phyloP scores from a whole-genome alignment of 2,797 vertebrate genomes.

The Schizopygopsis pylzovi region DNA sequence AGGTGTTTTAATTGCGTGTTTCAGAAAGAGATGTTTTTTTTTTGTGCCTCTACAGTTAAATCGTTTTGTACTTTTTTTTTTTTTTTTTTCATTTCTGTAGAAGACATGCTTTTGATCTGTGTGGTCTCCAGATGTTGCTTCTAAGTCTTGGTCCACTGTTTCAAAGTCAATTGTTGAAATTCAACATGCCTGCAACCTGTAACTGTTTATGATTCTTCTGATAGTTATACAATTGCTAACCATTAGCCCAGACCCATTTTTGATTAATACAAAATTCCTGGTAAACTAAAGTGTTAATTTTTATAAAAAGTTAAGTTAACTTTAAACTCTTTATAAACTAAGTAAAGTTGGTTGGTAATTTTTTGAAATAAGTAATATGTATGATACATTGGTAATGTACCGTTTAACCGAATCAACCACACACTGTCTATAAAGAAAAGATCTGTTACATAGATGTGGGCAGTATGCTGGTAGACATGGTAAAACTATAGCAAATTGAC shows the following conservation, averaged over 20 bases:
- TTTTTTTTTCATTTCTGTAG: neutral
- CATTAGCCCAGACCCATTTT: neutral
- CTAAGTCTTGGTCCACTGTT: neutral
- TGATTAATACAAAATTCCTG: neutral
- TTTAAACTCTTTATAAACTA: neutral
- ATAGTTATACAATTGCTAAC: neutral
- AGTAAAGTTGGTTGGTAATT: neutral
- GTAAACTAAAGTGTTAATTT: neutral
- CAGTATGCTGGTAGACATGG: too few species aligned
- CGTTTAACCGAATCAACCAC: too few species aligned
- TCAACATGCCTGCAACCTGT: too few species aligned
- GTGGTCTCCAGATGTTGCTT: conserved; percentile 26
- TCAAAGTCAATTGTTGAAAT: neutral
- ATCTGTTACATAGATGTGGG: too few species aligned
- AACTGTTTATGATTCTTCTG: neutral
- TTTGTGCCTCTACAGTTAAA: neutral
- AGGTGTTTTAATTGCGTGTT: neutral
- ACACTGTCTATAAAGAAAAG: too few species aligned
- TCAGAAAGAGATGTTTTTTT: neutral
- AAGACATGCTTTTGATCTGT: conserved; percentile 1
- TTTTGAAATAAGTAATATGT: neutral
- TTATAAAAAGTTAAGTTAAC: too few species aligned
- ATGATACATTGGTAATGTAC: neutral
- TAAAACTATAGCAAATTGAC: too few species aligned
- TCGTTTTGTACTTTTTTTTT: too few species aligned